Percentiles rank a stretch among this genome's conserved stretches.
Evolutionary conservation across 2,113 vertebrate species (phyloP).

Genomic region (Lepidothrix coronata): DNA sequence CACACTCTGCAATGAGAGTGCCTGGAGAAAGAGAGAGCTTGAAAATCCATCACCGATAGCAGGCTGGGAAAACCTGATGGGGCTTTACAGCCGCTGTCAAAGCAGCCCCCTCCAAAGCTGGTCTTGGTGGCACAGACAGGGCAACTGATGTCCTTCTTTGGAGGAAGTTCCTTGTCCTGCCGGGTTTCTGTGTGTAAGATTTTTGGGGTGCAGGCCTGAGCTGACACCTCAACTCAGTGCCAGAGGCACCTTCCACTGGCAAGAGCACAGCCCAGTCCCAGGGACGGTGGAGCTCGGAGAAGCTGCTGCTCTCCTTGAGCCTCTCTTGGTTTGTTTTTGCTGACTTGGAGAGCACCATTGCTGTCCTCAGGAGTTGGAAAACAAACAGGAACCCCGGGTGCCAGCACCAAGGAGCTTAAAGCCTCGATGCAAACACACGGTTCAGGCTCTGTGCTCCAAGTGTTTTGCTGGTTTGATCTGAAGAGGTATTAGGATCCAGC

Average conservation of each 20-base stretch:
- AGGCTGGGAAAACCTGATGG: background rate
- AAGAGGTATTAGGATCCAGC: conserved; percentile 29
- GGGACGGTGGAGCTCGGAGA: fast-evolving
- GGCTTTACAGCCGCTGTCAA: background rate
- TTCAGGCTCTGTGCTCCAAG: background rate
- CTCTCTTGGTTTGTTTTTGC: background rate
- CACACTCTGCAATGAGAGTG: fast-evolving
- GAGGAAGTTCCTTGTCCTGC: background rate
- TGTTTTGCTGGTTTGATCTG: background rate
- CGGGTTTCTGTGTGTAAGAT: background rate
- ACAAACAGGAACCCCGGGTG: background rate
- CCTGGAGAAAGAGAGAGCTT: background rate
- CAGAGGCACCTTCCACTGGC: fast-evolving
- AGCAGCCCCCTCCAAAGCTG: background rate
- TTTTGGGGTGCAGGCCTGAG: background rate
- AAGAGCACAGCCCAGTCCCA: background rate
- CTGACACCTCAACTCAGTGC: background rate
- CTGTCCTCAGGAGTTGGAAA: background rate
- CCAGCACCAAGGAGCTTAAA: background rate
- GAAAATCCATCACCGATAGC: fast-evolving
- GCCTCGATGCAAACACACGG: background rate
- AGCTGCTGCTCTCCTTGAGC: background rate
- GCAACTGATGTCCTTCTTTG: background rate
- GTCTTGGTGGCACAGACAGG: fast-evolving
- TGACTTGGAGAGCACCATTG: background rate